Percentiles rank a stretch among this genome's conserved stretches.
phyloP scores from a whole-genome alignment of 2,888 invertebrate species.

The Pollenia angustigena region DNA sequence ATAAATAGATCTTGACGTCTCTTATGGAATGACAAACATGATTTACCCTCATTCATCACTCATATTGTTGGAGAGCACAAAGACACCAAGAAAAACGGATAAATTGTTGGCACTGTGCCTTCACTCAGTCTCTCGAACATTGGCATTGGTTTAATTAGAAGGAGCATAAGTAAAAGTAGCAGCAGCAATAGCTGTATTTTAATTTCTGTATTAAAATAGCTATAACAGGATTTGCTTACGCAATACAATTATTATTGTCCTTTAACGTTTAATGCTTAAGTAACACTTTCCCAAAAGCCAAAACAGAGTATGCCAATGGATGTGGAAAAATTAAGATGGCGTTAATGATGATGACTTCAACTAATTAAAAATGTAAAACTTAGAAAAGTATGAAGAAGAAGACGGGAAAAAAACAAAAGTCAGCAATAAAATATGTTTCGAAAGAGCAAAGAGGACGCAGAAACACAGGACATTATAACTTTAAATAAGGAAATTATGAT shows the following conservation, averaged over 20 bases:
- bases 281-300: slow-evolving; percentile 14
- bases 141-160: slow-evolving; percentile 42
- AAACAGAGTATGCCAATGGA: neutral
- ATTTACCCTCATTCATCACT: too few species aligned
- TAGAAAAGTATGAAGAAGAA: slow-evolving; percentile 28
- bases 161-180: neutral
- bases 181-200: neutral
- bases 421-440: slow-evolving; percentile 36
- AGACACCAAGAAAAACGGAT: neutral
- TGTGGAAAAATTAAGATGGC: neutral
- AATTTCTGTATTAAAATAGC: neutral
- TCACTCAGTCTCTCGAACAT: slow-evolving; percentile 30
- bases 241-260: slow-evolving; percentile 70
- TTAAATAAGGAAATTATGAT: slow-evolving; percentile 37
- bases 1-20: too few species aligned
- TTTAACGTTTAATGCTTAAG: slow-evolving; percentile 40
- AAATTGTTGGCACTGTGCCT: slow-evolving; percentile 26
- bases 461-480: slow-evolving; percentile 26
- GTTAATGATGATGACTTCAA: slow-evolving; percentile 49
- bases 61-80: neutral
- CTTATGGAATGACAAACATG: too few species aligned
- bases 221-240: slow-evolving; percentile 71
- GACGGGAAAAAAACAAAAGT: slow-evolving; percentile 5
- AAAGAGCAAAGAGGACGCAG: neutral
- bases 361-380: slow-evolving; percentile 64